Evolutionary conservation across 2,797 vertebrate species (phyloP), one percentile per base, ranked within the genome.

Genomic region (Numenius phaeopus): DNA sequence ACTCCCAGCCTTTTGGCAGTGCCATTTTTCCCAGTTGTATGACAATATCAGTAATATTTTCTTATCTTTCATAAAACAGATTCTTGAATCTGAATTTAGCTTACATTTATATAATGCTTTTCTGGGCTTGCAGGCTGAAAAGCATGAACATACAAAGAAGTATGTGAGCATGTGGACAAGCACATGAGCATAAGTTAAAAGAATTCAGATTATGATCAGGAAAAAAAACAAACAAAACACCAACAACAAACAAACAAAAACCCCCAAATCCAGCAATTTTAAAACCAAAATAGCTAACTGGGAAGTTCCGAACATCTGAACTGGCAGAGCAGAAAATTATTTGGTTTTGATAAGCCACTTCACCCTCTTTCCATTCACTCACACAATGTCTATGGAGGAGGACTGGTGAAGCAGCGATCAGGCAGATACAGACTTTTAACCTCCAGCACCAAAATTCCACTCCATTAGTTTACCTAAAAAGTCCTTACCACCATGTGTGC

Each of bases 311-410:
- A 55, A 30, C 7, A 44, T 69, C 81, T 69, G 9, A 4, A n/a
- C 26, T 16, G 10, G 1, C 7, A 44, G 5, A 23, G 7, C 4
- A 54, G 15, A 17, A 8, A 79, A 57, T 19, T 72, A 57, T 40
- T 75, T 66, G 20, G 0, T 89, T 86, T 52, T 65, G 5, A 70
- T 62, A 79, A 94, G 54, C 9, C 7, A 9, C 5, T 73, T 83
- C 29, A 21, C 4, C 14, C 5, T 86, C 12, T 61, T 78, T 61
- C 30, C 7, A 50, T 58, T 20, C 76, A 19, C 15, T 50, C 14
- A 14, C 0, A 0, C 24, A 29, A 32, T 1, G 4, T 32, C 47
- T 27, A 0, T 7, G 8, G 15, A 88, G 14, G 11, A 87, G 32
- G 13, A 27, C 6, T 30, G 30, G 2, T 29, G 34, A 83, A 46